Percentiles rank a stretch among this genome's conserved stretches.
phyloP scores from a whole-genome alignment of 2,797 vertebrate genomes.

The Benthosema pterotum region DNA sequence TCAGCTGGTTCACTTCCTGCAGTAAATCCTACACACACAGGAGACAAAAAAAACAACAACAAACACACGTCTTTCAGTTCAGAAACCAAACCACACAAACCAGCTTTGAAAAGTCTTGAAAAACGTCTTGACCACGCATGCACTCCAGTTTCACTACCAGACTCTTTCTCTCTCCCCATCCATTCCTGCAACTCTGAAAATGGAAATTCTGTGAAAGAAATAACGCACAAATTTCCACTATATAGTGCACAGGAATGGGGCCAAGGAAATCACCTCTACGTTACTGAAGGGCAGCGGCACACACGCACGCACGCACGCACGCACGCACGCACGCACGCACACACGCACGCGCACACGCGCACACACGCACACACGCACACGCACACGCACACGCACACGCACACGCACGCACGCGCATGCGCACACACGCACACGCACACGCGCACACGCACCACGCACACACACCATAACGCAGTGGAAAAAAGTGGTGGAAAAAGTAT shows the following conservation, averaged over 20 bases:
- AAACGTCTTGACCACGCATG: slow-evolving; percentile 5
- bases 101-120: neutral
- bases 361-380: too few species aligned
- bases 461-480: too few species aligned
- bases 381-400: neutral
- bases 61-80: neutral
- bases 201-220: neutral
- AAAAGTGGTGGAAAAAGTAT: too few species aligned
- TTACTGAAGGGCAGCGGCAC: slow-evolving; percentile 19
- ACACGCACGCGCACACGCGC: too few species aligned
- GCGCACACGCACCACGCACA: neutral
- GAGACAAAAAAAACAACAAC: slow-evolving; percentile 23
- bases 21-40: slow-evolving; percentile 82
- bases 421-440: neutral
- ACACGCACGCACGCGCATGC: slow-evolving; percentile 1
- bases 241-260: slow-evolving; percentile 35
- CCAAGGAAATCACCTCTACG: slow-evolving; percentile 15
- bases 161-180: neutral
- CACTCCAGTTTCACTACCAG: neutral
- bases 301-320: slow-evolving; percentile 42
- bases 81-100: neutral
- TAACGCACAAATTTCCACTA: neutral
- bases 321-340: slow-evolving; percentile 39
- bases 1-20: slow-evolving; percentile 88
- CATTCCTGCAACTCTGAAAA: slow-evolving; percentile 12